Percentiles rank a stretch among this genome's conserved stretches.
phyloP scores from a whole-genome alignment of 2,888 invertebrate genomes.

The Megalurothrips usitatus region DNA sequence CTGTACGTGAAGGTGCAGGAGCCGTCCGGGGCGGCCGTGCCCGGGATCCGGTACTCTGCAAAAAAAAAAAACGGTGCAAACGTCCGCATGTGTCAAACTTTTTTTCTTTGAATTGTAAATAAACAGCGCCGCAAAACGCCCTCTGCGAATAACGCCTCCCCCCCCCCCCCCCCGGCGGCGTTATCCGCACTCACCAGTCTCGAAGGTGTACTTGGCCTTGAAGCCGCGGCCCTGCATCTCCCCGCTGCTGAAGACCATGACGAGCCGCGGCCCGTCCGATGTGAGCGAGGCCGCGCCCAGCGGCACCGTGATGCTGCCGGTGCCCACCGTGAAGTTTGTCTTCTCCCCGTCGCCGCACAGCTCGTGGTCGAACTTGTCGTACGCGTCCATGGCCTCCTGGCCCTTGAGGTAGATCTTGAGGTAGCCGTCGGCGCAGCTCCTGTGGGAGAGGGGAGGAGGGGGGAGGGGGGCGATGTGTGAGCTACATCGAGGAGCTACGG shows the following conservation, averaged over 20 bases:
- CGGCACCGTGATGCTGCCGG: not conserved
- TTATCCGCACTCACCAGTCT: slow-evolving; percentile 72
- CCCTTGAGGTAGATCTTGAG: slow-evolving; percentile 86
- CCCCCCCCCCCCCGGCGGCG: too few relatives aligned
- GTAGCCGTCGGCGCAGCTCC: slow-evolving; percentile 82
- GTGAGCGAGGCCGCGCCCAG: slow-evolving; percentile 42
- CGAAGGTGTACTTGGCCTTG: slow-evolving; percentile 80
- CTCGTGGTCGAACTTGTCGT: slow-evolving; percentile 89
- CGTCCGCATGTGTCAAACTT: too few relatives aligned
- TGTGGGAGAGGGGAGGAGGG: not conserved
- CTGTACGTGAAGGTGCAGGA: slow-evolving; percentile 88
- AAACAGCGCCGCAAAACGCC: too few relatives aligned
- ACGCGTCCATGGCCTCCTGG: slow-evolving; percentile 86
- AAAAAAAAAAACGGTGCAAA: too few relatives aligned
- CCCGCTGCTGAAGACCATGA: slow-evolving; percentile 93
- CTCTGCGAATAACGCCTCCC: too few relatives aligned
- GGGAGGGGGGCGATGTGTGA: not conserved
- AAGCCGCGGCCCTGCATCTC: slow-evolving; percentile 87
- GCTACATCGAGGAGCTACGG: not conserved
- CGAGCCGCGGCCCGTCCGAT: slow-evolving; percentile 87
- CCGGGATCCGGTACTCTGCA: slow-evolving; percentile 87
- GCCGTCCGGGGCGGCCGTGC: slow-evolving; percentile 87
- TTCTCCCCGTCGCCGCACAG: slow-evolving; percentile 85
- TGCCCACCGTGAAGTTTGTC: slow-evolving; percentile 52
- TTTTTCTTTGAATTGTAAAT: too few relatives aligned